These are phyloP conservation scores for Bucorvus abyssinicus DNA, from an alignment of 2,797 vertebrate genomes.

Conservation along the genomic window DNA sequence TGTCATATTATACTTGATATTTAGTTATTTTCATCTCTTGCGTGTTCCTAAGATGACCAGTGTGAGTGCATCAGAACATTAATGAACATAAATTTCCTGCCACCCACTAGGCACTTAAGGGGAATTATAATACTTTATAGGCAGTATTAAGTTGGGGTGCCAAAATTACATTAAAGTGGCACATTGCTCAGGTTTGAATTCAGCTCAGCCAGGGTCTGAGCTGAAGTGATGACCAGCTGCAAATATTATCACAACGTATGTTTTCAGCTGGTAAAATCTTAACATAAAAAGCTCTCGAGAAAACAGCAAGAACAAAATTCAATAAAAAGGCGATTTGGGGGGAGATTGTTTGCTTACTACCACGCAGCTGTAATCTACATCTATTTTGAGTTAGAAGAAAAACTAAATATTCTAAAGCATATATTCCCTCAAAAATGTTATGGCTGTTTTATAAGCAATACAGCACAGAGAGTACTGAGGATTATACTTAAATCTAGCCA, in stretches of 20 bases:
- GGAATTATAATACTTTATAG: background rate
- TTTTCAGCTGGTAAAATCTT: background rate
- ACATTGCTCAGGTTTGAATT: background rate
- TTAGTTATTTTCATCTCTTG: background rate
- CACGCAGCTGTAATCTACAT: background rate
- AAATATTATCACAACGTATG: background rate
- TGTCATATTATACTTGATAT: background rate
- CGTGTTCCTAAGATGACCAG: background rate
- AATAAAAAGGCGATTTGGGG: background rate
- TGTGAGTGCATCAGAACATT: background rate
- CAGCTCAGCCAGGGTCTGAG: background rate
- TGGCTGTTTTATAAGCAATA: background rate
- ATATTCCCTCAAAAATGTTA: background rate
- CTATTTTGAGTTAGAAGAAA: background rate
- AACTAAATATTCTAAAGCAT: background rate
- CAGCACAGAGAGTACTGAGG: background rate
- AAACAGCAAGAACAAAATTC: background rate
- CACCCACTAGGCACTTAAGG: background rate
- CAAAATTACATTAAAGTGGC: conserved; percentile 1
- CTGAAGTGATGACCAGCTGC: background rate
- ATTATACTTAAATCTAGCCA: background rate
- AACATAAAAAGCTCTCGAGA: background rate
- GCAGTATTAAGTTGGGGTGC: background rate
- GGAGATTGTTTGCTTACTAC: background rate
- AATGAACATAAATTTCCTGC: conserved; percentile 16